Evolutionary conservation across 1,140 invertebrate genomes (phyloP).

Genomic region (Nymphalis io): DNA sequence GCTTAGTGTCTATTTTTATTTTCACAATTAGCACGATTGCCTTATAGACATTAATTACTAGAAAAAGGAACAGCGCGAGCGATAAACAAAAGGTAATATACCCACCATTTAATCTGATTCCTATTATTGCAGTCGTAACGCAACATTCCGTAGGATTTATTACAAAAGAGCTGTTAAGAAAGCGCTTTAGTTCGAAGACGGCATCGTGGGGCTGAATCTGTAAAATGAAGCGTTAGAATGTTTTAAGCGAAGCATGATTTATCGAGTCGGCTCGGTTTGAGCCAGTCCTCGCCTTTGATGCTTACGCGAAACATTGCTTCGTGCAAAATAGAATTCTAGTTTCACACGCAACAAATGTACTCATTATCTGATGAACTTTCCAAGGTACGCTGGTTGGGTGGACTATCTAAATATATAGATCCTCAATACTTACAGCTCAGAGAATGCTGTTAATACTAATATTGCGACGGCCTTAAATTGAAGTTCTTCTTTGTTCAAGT

Average conservation of each 20-base stretch:
- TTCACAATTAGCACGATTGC: conserved; percentile 39
- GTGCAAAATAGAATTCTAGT: conserved; percentile 78
- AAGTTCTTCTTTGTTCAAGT: background rate
- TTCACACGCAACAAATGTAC: conserved; percentile 79
- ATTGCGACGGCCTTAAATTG: background rate
- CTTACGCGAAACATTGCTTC: conserved; percentile 68
- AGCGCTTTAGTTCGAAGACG: conserved; percentile 51
- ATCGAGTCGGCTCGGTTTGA: conserved; percentile 61
- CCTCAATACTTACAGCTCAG: conserved; percentile 30
- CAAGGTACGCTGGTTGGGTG: conserved; percentile 36
- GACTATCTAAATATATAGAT: conserved; percentile 40
- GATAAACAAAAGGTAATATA: conserved; percentile 70
- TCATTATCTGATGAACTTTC: conserved; percentile 76
- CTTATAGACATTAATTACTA: conserved; percentile 62
- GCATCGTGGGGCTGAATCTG: conserved; percentile 60
- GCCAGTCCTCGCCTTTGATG: conserved; percentile 63
- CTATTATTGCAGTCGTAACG: conserved; percentile 72
- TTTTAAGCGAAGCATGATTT: conserved; percentile 73
- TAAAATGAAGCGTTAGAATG: conserved; percentile 70
- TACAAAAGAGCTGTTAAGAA: conserved; percentile 72
- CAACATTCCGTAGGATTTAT: conserved; percentile 72
- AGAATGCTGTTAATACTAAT: conserved; percentile 23
- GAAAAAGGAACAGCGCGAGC: conserved; percentile 49
- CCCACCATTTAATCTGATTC: conserved; percentile 70
- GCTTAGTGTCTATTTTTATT: conserved; percentile 18